Conservation (phyloP, 2,888 invertebrate species). For the Cataglyphis altisquamis region DNA sequence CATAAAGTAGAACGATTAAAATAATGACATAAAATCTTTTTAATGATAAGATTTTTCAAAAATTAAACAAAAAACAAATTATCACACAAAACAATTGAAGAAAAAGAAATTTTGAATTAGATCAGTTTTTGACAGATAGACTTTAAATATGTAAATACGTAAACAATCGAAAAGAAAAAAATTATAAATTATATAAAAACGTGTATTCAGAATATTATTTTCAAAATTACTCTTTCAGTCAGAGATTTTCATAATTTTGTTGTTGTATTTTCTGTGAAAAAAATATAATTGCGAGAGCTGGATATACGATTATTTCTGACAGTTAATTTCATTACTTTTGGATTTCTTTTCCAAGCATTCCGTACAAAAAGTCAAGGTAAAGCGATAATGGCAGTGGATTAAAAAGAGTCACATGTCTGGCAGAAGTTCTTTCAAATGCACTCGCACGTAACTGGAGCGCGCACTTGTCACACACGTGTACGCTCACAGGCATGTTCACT, state of each 20-base stretch:
- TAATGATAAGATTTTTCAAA: not conserved
- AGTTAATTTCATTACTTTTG: not conserved
- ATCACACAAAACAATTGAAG: not conserved
- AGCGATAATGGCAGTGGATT: not conserved
- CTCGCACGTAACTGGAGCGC: constrained; percentile 23
- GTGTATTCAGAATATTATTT: not conserved
- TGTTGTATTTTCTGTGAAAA: not conserved
- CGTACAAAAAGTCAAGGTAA: not conserved
- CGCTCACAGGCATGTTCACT: constrained; percentile 52
- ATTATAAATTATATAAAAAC: not conserved
- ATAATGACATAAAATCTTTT: not conserved
- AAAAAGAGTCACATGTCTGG: not conserved
- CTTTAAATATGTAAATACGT: not conserved
- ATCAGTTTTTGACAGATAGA: not conserved
- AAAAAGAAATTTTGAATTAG: not conserved
- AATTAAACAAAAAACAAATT: not conserved
- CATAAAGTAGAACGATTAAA: not conserved
- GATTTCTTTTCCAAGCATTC: not conserved
- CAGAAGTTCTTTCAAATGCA: constrained; percentile 35
- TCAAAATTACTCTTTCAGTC: not conserved
- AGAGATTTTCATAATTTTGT: not conserved
- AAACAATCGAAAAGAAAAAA: not conserved
- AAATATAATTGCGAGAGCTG: not conserved
- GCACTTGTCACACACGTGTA: constrained; percentile 45
- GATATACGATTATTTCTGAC: not conserved